Evolutionary conservation across 2,113 vertebrate species (phyloP).

Genomic region (Gasterosteus aculeatus): DNA sequence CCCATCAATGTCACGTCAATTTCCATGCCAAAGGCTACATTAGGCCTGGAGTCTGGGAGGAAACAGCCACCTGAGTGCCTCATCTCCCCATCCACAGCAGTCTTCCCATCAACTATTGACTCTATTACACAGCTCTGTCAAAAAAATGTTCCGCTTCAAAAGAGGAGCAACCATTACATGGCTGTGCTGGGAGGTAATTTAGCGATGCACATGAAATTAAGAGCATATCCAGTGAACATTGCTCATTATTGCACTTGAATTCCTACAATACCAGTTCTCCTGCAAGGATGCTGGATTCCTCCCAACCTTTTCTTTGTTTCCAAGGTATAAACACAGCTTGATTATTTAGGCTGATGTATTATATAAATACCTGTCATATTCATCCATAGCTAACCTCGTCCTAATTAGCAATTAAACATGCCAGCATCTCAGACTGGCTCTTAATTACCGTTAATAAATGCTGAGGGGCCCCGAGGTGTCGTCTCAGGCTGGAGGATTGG

Average conservation of each 20-base stretch:
- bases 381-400: constrained; percentile 74
- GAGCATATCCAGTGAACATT: constrained; percentile 74
- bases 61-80: constrained; percentile 76
- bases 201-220: constrained; percentile 77
- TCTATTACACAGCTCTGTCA: constrained; percentile 80
- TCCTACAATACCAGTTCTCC: constrained; percentile 57
- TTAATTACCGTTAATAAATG: constrained; percentile 83
- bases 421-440: constrained; percentile 74
- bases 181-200: constrained; percentile 76
- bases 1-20: constrained; percentile 87
- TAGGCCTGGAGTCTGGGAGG: constrained; percentile 71
- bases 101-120: constrained; percentile 74
- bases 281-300: constrained; percentile 49
- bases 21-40: constrained; percentile 72
- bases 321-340: constrained; percentile 62
- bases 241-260: constrained; percentile 75
- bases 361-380: constrained; percentile 78
- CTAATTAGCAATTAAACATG: constrained; percentile 82
- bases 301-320: constrained; percentile 62
- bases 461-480: constrained; percentile 70
- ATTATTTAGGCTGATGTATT: constrained; percentile 68
- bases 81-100: constrained; percentile 70
- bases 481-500: constrained; percentile 49
- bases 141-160: constrained; percentile 77
- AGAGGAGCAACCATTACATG: constrained; percentile 79